A percentile compares a stretch with the other conserved stretches of the same genome.
Evolutionary conservation across 2,113 vertebrate species (phyloP).

Genomic region (Apteryx mantelli): DNA sequence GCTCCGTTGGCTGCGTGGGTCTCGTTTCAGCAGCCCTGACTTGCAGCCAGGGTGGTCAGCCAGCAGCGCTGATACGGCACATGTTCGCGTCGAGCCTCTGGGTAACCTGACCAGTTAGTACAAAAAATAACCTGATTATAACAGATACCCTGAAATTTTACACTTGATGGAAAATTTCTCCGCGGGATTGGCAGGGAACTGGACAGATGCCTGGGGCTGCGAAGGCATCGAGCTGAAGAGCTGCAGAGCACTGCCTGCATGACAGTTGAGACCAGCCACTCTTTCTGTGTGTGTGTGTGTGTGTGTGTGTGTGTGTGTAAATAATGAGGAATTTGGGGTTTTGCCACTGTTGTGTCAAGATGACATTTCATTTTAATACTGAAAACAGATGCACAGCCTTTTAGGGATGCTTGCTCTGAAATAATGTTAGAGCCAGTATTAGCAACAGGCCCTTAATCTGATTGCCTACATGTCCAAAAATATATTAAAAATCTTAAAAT

Average conservation of each 20-base stretch:
- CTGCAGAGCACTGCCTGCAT: rapidly evolving
- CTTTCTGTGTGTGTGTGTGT: not conserved
- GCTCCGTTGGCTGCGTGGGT: rapidly evolving
- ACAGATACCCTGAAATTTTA: not conserved
- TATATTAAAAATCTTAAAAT: not conserved
- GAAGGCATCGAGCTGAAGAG: not conserved
- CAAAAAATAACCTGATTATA: rapidly evolving
- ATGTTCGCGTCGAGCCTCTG: not conserved
- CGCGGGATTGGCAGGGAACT: not conserved
- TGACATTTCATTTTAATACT: not conserved
- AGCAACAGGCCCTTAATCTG: rapidly evolving
- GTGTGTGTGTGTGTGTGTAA: rapidly evolving
- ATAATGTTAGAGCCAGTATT: not conserved
- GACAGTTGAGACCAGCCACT: rapidly evolving
- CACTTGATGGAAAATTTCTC: rapidly evolving
- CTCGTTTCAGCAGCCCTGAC: not conserved
- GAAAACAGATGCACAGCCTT: not conserved
- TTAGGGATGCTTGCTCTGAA: not conserved
- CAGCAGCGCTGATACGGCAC: not conserved
- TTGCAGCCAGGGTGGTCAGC: not conserved
- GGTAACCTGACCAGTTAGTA: not conserved
- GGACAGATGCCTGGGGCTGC: not conserved
- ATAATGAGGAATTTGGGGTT: not conserved
- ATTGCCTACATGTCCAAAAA: not conserved
- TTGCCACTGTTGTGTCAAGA: not conserved